Base-by-base conservation (phyloP, 2,888 invertebrate genomes). In the Phorcus lineatus region DNA sequence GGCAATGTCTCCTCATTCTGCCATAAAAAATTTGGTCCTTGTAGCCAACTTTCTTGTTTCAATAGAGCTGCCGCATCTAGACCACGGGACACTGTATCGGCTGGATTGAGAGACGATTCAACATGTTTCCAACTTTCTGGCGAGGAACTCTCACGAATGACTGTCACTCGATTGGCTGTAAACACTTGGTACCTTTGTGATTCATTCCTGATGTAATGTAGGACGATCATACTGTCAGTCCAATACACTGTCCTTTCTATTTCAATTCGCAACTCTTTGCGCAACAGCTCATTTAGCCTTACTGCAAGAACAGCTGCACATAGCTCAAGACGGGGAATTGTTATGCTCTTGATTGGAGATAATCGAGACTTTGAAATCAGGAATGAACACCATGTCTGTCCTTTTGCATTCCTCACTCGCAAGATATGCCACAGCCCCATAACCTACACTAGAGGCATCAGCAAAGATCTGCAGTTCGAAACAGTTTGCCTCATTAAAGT, bases 1-100 rank as follows among this genome's bases (percentile, higher is more conserved):
- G 67, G 31, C 77, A 57, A 77, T 22, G 55, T 53, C 47, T 11
- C 22, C 1, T 66, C 62, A 28, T 47, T n/a, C 19, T 66, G 47
- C n/a, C 22, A 53, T 4, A 85, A 66, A 57, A 85, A 82, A 19
- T 78, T 78, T 24, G 84, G 85, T 52, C 84, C 84, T 28, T 54
- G 19, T 31, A 67, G 55, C 82, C 85, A 85, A 13, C 67, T 31
- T 17, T 54, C 28, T 7, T 28, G 57, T 16, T n/a, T 17, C 13
- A 66, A n/a, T 52, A 84, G 36, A 36, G 75, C 74, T 1, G 78
- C 66, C 11, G 78, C 80, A 22, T 19, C 70, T 2, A 80, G 31
- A n/a, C 85, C 84, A 24, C 85, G 55, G 4, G 83, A 85, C 7
- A 80, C 81, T 17, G 53, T 17, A 52, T 84, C 85, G 31, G 85